Base-by-base conservation (phyloP, 1,140 invertebrate species). In the Streblospio benedicti region DNA sequence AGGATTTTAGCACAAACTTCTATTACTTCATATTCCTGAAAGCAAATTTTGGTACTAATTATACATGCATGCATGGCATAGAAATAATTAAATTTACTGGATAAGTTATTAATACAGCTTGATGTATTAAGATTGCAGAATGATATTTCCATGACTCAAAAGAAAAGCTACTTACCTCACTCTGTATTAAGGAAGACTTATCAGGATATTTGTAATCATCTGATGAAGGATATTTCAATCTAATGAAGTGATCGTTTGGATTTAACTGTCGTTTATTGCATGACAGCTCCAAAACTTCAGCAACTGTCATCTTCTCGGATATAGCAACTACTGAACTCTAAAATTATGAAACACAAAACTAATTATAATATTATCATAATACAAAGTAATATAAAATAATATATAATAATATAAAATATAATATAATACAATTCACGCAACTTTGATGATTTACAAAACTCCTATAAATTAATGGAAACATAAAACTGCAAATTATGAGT, bases 1-100 rank as follows among this genome's bases (percentile, higher is more conserved):
- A 97, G 81, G 69, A 94, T 90, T 81, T 97, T 97, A 65, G 91
- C 90, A 79, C 93, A 95, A 16, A 97, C 90, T 81, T 97, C 93
- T 23, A 96, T 89, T 31, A 93, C 85, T 79, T 97, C 93, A 71
- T 95, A 93, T 60, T 91, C 93, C 78, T 94, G 89, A 61, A 67
- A 69, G 27, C 31, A 41, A 53, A 61, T 57, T 3, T 23, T 44
- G 2, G 43, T 44, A 3, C 4, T 44, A 41, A 14, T 41, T 41
- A n/a, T n/a, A n/a, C n/a, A n/a, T n/a, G n/a, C n/a, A n/a, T n/a
- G n/a, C n/a, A n/a, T n/a, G n/a, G n/a, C n/a, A n/a, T 38, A n/a
- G 35, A 38, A n/a, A 9, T 38, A 38, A 38, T 38, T 38, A 38
- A 38, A 9, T n/a, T 38, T 38, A 38, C 9, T 38, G 9, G 35